Evolutionary conservation across 2,113 vertebrate genomes (phyloP).

Genomic region (Hepsetus odoe): DNA sequence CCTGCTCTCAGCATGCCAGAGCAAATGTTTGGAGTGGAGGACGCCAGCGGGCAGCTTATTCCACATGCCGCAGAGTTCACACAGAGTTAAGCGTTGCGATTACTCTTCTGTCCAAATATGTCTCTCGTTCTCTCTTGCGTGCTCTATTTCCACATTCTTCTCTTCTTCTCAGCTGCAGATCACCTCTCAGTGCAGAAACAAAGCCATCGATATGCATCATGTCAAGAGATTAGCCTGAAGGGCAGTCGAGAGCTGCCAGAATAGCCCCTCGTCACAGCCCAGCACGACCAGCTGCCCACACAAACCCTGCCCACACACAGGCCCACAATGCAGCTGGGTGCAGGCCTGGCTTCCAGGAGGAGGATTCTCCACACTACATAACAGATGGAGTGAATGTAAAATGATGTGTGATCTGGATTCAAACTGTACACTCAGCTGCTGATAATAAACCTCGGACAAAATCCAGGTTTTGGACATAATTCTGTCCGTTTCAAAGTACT

Average conservation of each 20-base stretch:
- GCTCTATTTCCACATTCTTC: background rate
- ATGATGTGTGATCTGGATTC: background rate
- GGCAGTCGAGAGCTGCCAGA: constrained; percentile 29
- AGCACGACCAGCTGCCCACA: constrained; percentile 27
- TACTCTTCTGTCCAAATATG: constrained; percentile 5
- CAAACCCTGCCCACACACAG: constrained; percentile 11
- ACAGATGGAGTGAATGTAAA: background rate
- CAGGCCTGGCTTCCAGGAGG: background rate
- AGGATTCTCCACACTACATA: background rate
- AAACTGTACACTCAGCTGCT: background rate
- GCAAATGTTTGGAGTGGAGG: constrained; percentile 14
- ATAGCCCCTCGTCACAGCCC: constrained; percentile 19
- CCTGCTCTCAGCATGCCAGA: background rate
- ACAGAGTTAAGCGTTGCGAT: constrained; percentile 1
- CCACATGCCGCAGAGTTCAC: background rate
- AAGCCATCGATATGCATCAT: constrained; percentile 28
- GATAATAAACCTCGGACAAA: background rate
- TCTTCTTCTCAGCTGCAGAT: background rate
- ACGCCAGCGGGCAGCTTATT: background rate
- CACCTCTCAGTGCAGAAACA: background rate
- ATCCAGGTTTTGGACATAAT: background rate
- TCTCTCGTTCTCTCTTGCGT: background rate
- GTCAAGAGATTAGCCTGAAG: constrained; percentile 19
- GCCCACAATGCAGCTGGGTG: constrained; percentile 24
- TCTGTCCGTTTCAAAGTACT: background rate